A percentile compares a stretch with the other conserved stretches of the same genome.
These are phyloP conservation scores for Hydrocynus forskahlii DNA, from an alignment of 2,797 vertebrate species.

Conservation along the genomic window DNA sequence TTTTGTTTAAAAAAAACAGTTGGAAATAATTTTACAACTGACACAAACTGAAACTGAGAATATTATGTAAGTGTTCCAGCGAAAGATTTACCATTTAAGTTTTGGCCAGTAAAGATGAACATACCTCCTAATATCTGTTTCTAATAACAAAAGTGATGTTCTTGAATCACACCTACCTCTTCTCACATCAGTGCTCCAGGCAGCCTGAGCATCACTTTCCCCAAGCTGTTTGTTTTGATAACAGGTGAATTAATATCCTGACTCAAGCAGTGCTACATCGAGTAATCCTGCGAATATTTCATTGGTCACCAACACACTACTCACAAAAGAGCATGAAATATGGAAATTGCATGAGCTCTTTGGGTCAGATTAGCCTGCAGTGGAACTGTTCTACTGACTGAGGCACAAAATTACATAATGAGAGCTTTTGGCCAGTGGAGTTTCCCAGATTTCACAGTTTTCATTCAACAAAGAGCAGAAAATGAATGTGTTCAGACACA, in stretches of 20 bases:
- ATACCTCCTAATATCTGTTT: not conserved
- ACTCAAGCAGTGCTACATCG: not conserved
- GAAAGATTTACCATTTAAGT: not conserved
- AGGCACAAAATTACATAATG: conserved; percentile 24
- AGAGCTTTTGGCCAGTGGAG: not conserved
- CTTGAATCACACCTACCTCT: conserved; percentile 9
- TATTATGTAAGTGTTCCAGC: not conserved
- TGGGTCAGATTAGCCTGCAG: not conserved
- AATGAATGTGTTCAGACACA: conserved; percentile 1
- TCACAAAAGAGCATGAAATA: not conserved
- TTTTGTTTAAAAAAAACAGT: not conserved
- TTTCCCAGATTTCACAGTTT: conserved; percentile 12
- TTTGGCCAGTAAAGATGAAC: not conserved
- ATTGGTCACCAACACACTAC: not conserved
- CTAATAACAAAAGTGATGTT: not conserved
- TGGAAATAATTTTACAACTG: not conserved
- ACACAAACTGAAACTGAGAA: not conserved
- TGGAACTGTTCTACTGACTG: not conserved
- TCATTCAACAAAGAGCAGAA: conserved; percentile 2
- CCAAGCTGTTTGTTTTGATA: not conserved
- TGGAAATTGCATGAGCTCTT: not conserved
- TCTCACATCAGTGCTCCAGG: not conserved
- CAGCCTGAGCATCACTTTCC: not conserved
- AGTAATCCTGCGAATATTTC: conserved; percentile 1
- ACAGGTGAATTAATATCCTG: not conserved